Evolutionary conservation across 2,797 vertebrate species (phyloP), one percentile per base, ranked within the genome.

Genomic region (Vultur gryphus): DNA sequence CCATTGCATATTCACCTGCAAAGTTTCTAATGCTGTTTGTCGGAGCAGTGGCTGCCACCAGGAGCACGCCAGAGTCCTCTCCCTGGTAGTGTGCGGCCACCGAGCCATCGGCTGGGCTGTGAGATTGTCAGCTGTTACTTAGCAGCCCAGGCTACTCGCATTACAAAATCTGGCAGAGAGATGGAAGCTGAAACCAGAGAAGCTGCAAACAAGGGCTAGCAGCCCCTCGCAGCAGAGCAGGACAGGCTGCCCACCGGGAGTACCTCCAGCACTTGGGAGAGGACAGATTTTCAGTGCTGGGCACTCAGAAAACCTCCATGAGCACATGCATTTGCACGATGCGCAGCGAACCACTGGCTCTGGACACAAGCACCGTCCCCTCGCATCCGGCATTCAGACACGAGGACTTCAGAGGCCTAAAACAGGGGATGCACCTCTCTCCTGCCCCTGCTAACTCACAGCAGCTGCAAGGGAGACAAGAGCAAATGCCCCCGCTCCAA

Each of bases 101-200:
- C 23, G 13, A 80, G 71, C 28, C 57, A 57, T 44, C n/a, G 6
- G 21, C 91, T 71, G 85, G 43, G 75, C 49, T 9, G 1, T 39
- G 7, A 58, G 59, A 49, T 10, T 66, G 75, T 95, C 97, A 96
- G 95, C 97, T 96, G 94, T 85, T 84, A 35, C 69, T 71, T 15
- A 91, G 87, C 84, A 84, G 24, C 19, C 66, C 90, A 31, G 76
- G 90, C 91, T 84, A 51, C 96, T 97, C 77, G 24, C 82, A 58
- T 97, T 97, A 97, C 97, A 95, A 94, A 96, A 92, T 84, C 89
- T 92, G 44, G 72, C 93, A 93, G 82, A 87, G 83, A 84, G 90
- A 90, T 92, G 89, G 89, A 96, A 96, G 93, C 46, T 97, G 97
- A 97, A 97, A 97, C 28, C 57, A 84, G 96, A 97, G 97, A 97